Base-by-base conservation (phyloP, 1,140 invertebrate species). In the Trichonephila inaurata region DNA sequence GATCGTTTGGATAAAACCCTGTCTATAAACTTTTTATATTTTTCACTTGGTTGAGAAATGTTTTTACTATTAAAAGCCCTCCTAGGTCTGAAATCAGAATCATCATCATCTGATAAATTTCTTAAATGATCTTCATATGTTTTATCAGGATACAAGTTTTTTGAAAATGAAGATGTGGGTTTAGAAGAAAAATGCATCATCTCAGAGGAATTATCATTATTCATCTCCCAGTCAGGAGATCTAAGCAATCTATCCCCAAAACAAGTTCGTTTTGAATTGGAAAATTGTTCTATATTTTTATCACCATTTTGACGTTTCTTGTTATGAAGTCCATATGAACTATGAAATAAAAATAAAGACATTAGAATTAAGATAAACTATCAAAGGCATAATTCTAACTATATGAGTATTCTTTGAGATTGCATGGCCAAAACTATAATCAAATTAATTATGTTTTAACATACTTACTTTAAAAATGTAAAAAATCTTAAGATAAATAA, bases 271-370 rank as follows among this genome's bases (percentile, higher is more conserved):
- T 94, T 94, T 28, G 93, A 58, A 58, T 85, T 88, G 58, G 72
- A 44, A 19, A 90, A 85, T 1, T 66, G 88, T 61, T 90, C 93
- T 12, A 51, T 58, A 87, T 51, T 88, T 85, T 94, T 94, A 66
- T 90, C 88, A 28, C 77, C 88, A 90, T 85, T 94, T 40, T 90
- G 93, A 14, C 93, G 87, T 72, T 94, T 94, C 40, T 94, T 94
- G 28, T 89, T 89, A 24, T 77, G 58, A 90, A 18, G 61, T 33
- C 19, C 24, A 62, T 66, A 66, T 24, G 72, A 10, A 28, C 93
- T 94, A 44, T 14, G 58, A 89, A 82, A 88, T 21, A 62, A 69
- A 12, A 69, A 69, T 14, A 28, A n/a, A 12, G 10, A 69, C 2
- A 24, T 66, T n/a, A n/a, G 21, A n/a, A 10, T n/a, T 4, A 24